Conservation (phyloP, 2,888 invertebrate species). For the Orthonychiurus folsomi region DNA sequence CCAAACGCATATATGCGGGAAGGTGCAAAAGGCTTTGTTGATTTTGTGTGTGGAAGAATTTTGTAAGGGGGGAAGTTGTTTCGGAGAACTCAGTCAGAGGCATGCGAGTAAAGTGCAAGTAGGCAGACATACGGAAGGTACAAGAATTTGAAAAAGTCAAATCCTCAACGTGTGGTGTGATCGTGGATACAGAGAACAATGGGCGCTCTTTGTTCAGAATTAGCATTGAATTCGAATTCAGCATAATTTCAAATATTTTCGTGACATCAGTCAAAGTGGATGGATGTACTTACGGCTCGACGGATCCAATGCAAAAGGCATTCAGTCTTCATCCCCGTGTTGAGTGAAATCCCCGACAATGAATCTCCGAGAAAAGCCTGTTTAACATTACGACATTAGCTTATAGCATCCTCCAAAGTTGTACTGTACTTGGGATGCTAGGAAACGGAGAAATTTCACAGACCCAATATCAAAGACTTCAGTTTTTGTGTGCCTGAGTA, state of each 20-base stretch:
- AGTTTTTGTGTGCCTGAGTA: too few species aligned
- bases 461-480: too few species aligned
- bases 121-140: neutral
- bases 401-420: too few species aligned
- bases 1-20: neutral
- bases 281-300: too few species aligned
- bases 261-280: neutral
- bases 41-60: neutral
- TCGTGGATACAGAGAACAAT: neutral
- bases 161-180: too few species aligned
- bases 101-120: too few species aligned
- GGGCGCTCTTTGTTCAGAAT: neutral
- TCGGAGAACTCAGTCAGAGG: too few species aligned
- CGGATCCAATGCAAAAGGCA: neutral
- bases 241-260: neutral
- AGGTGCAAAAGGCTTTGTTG: neutral
- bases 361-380: slow-evolving; percentile 1
- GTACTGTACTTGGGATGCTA: too few species aligned
- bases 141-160: too few species aligned
- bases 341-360: slow-evolving; percentile 1
- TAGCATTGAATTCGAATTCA: neutral
- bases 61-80: neutral
- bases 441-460: too few species aligned
- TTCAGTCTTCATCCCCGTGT: neutral
- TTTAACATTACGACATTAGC: too few species aligned